phyloP scores from a whole-genome alignment of 2,888 invertebrate genomes.

The Tenodera sinensis region DNA sequence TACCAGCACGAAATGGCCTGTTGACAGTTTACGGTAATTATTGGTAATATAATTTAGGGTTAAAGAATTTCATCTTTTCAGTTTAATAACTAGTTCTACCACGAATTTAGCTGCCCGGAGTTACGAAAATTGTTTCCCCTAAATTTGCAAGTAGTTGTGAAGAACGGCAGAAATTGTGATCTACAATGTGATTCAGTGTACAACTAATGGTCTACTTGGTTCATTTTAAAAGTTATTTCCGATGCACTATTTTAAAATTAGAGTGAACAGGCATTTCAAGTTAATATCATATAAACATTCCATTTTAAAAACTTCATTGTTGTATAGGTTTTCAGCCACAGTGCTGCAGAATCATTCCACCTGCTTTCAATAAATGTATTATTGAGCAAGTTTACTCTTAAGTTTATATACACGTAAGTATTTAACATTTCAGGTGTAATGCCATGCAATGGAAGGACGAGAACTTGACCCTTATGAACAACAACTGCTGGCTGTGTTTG shows the following conservation, averaged over 20 bases:
- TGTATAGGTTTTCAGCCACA: neutral
- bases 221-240: neutral
- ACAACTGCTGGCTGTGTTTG: slow-evolving; percentile 75
- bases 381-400: neutral
- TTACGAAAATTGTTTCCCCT: neutral
- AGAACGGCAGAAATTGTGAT: neutral
- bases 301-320: neutral
- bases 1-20: neutral
- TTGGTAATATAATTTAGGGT: neutral
- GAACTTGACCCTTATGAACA: slow-evolving; percentile 69
- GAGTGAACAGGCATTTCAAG: neutral
- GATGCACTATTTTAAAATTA: neutral
- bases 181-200: neutral
- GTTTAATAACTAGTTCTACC: neutral
- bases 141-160: neutral
- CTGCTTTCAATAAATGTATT: neutral
- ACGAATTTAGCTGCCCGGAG: neutral
- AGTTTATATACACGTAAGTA: too few species aligned
- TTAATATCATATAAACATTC: too few species aligned
- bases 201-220: neutral
- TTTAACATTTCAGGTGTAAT: neutral
- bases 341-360: neutral
- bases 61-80: neutral
- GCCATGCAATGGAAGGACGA: slow-evolving; percentile 27
- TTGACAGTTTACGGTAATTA: neutral